phyloP scores from a whole-genome alignment of 2,113 vertebrate species.

The Neoarius graeffei region DNA sequence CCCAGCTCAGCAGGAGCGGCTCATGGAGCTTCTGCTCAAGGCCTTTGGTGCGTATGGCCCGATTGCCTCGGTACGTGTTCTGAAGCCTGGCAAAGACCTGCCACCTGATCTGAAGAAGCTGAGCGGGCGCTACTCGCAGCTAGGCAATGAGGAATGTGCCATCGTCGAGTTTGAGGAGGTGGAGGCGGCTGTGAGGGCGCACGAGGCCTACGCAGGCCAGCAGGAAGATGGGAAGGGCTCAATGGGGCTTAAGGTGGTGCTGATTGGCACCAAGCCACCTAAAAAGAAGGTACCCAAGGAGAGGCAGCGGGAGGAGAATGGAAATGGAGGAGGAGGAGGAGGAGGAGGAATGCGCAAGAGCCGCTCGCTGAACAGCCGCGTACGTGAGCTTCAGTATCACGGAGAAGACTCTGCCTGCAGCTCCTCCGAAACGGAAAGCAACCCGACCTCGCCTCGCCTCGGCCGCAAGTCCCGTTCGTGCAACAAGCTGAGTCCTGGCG shows the following conservation, averaged over 20 bases:
- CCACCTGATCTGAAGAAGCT: conserved; percentile 88
- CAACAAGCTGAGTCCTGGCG: conserved; percentile 83
- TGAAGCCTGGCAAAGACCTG: conserved; percentile 89
- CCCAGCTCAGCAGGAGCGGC: conserved; percentile 80
- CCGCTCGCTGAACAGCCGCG: conserved; percentile 86
- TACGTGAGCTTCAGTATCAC: conserved; percentile 87
- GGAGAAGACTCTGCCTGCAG: conserved; percentile 93
- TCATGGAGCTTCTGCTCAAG: conserved; percentile 94
- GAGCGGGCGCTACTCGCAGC: conserved; percentile 83
- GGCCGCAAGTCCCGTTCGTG: conserved; percentile 72
- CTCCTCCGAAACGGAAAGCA: conserved; percentile 93
- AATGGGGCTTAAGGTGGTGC: conserved; percentile 80
- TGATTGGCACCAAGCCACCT: conserved; percentile 91
- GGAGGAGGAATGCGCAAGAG: conserved; percentile 68
- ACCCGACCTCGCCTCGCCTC: conserved; percentile 83
- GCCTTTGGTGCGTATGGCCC: conserved; percentile 85
- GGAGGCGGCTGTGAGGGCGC: conserved; percentile 87
- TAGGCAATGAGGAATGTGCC: conserved; percentile 88
- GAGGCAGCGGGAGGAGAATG: conserved; percentile 74
- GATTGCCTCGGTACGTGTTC: conserved; percentile 87
- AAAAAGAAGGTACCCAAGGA: conserved; percentile 93
- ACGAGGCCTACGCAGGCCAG: conserved; percentile 74
- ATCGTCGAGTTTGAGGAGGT: conserved; percentile 96
- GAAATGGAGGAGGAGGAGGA: conserved; percentile 16
- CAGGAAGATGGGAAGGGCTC: conserved; percentile 69